Percentiles rank a stretch among this genome's conserved stretches.
These are phyloP conservation scores for Sebastes cheni DNA, from an alignment of 2,797 vertebrate genomes.

Conservation along the genomic window DNA sequence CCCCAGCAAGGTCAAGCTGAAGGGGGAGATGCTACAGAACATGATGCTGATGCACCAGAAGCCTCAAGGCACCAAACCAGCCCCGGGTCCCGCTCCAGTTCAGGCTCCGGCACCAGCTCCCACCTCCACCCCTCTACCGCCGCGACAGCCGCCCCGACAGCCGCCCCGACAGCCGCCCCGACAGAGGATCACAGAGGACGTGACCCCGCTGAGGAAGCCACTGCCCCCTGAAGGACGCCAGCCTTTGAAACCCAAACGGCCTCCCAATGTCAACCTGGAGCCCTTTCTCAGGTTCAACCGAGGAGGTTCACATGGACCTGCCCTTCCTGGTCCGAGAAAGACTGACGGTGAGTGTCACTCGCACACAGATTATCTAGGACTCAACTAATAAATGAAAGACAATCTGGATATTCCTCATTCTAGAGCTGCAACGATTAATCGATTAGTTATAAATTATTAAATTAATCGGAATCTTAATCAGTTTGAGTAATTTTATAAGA, in stretches of 20 bases:
- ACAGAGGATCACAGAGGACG: constrained; percentile 65
- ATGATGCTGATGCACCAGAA: constrained; percentile 64
- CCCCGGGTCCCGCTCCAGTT: neutral
- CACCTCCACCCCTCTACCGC: neutral
- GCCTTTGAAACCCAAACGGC: constrained; percentile 83
- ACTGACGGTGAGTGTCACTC: constrained; percentile 58
- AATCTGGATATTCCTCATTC: neutral
- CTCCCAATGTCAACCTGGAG: constrained; percentile 78
- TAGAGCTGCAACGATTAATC: no score
- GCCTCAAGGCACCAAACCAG: neutral
- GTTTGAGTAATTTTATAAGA: no score
- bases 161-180: constrained; percentile 29
- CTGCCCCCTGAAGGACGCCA: constrained; percentile 71
- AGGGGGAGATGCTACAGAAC: constrained; percentile 73
- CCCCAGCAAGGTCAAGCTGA: constrained; percentile 57
- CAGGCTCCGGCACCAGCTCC: neutral
- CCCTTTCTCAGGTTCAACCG: constrained; percentile 31
- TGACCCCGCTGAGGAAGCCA: constrained; percentile 77
- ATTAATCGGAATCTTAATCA: no score
- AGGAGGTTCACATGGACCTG: constrained; percentile 5
- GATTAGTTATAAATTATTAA: no score
- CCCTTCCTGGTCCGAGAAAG: neutral
- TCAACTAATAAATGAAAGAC: neutral
- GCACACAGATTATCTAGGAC: neutral
- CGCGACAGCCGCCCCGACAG: neutral